Evolutionary conservation across 2,888 invertebrate species (phyloP).

Genomic region (Balanococcus diminutus): DNA sequence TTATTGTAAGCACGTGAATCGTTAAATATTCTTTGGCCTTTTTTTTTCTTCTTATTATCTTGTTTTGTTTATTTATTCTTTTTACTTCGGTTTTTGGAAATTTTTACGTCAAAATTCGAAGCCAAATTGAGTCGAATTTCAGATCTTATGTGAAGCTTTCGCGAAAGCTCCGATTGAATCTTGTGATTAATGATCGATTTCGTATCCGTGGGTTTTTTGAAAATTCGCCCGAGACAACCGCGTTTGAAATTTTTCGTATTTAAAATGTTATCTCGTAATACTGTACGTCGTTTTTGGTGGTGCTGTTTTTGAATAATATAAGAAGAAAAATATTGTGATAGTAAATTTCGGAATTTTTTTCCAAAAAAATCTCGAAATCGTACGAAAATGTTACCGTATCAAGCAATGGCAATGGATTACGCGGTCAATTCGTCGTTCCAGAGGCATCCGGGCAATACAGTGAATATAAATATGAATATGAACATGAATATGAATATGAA

Average conservation of each 20-base stretch:
- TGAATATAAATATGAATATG: constrained; percentile 51
- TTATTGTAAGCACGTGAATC: constrained; percentile 51
- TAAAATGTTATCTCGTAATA: not conserved
- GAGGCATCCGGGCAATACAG: constrained; percentile 61
- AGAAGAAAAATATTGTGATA: constrained; percentile 18
- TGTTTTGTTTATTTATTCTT: not conserved
- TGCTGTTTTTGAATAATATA: too few species aligned
- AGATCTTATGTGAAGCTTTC: not conserved
- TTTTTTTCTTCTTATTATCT: not conserved
- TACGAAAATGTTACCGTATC: constrained; percentile 79
- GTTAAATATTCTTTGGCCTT: constrained; percentile 39
- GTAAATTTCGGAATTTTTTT: constrained; percentile 44
- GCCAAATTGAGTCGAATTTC: not conserved
- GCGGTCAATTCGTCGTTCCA: constrained; percentile 64
- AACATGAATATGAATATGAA: constrained; percentile 55
- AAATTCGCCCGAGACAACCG: too few species aligned
- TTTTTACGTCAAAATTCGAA: not conserved
- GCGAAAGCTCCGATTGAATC: not conserved
- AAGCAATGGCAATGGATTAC: constrained; percentile 77
- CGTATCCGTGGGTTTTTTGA: too few species aligned
- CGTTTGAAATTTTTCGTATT: not conserved
- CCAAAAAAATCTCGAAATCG: constrained; percentile 19
- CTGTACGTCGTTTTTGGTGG: not conserved
- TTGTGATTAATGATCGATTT: not conserved
- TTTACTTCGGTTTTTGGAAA: not conserved